Percentiles rank a stretch among this genome's conserved stretches.
phyloP scores from a whole-genome alignment of 2,888 invertebrate species.

The Caenorhabditis becei region DNA sequence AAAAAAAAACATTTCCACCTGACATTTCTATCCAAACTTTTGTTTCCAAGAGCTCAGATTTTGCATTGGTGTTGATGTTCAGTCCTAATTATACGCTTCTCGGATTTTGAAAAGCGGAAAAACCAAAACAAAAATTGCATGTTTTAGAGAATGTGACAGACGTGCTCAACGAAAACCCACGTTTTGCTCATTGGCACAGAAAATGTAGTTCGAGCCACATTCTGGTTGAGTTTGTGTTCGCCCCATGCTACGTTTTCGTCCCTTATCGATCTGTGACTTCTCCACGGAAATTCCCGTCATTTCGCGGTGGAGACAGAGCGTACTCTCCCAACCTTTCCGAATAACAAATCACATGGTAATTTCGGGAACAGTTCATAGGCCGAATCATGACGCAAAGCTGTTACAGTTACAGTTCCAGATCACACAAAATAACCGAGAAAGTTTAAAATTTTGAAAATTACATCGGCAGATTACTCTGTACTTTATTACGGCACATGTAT shows the following conservation, averaged over 20 bases:
- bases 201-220: not conserved
- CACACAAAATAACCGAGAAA: no score
- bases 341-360: not conserved
- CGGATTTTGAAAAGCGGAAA: no score
- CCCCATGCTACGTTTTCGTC: not conserved
- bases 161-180: not conserved
- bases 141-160: not conserved
- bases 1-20: no score
- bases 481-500: no score
- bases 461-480: no score
- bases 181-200: slow-evolving; percentile 8
- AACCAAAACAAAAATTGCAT: no score
- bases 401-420: no score
- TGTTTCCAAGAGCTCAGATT: not conserved
- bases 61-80: no score
- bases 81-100: no score
- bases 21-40: no score
- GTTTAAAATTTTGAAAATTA: no score
- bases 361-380: not conserved
- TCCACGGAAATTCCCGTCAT: not conserved
- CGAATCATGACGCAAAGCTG: no score
- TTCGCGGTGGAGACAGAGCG: not conserved
- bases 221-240: not conserved
- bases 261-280: slow-evolving; percentile 17
- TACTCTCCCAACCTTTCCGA: not conserved